These are phyloP conservation scores for Oreonectes daqikongensis DNA, from an alignment of 2,797 vertebrate species.

Conservation along the genomic window DNA sequence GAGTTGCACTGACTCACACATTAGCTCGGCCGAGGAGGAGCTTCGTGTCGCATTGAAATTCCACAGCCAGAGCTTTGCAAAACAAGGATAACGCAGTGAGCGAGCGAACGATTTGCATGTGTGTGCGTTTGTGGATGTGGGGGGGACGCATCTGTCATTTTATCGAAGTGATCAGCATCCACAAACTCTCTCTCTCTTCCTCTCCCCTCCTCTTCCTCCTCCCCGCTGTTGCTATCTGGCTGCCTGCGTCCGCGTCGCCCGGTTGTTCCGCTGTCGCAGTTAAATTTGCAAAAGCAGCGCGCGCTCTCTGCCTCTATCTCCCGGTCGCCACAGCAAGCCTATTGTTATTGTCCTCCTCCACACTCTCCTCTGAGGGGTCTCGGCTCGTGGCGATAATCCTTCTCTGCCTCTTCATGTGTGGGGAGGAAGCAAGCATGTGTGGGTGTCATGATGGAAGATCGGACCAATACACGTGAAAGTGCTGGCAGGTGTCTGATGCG, in stretches of 20 bases:
- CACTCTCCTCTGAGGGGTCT: slow-evolving; percentile 36
- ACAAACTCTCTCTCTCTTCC: slow-evolving; percentile 24
- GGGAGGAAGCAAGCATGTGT: slow-evolving; percentile 45
- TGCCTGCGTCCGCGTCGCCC: slow-evolving; percentile 37
- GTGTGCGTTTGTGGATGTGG: slow-evolving; percentile 33
- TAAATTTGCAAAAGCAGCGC: slow-evolving; percentile 30
- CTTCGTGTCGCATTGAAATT: slow-evolving; percentile 48
- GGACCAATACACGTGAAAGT: slow-evolving; percentile 47
- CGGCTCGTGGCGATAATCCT: slow-evolving; percentile 34
- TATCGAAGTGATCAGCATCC: slow-evolving; percentile 53
- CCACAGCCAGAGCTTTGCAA: slow-evolving; percentile 29
- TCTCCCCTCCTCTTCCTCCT: slow-evolving; percentile 38
- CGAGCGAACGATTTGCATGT: slow-evolving; percentile 27
- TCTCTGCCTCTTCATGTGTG: slow-evolving; percentile 41
- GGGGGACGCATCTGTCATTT: slow-evolving; percentile 52
- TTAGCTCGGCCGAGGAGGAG: slow-evolving; percentile 40
- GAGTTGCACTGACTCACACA: slow-evolving; percentile 47
- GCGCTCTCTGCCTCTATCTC: slow-evolving; percentile 9
- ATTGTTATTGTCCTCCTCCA: slow-evolving; percentile 46
- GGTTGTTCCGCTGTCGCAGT: slow-evolving; percentile 38
- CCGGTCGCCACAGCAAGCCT: slow-evolving; percentile 17
- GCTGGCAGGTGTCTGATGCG: slow-evolving; percentile 35
- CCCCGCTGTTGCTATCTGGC: slow-evolving; percentile 50
- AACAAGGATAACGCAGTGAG: slow-evolving; percentile 45
- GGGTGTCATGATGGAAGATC: slow-evolving; percentile 39